Evolutionary conservation across 2,113 vertebrate species (phyloP).

Genomic region (Rutilus rutilus): DNA sequence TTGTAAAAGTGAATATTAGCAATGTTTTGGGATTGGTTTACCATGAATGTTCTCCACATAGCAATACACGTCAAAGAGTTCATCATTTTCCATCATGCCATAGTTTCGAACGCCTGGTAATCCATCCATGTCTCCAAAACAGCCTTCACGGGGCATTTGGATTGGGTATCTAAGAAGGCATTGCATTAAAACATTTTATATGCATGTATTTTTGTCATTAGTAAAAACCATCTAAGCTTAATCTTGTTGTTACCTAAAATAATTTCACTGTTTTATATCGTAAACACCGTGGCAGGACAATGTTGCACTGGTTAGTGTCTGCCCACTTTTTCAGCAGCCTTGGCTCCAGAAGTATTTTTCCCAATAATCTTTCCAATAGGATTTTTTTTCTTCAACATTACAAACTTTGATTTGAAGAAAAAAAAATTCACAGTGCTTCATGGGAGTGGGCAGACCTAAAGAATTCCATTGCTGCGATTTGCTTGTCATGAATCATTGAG

Average conservation of each 20-base stretch:
- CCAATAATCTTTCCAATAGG: too few species aligned
- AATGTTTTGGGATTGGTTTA: constrained; percentile 59
- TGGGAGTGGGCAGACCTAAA: too few species aligned
- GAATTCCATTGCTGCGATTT: too few species aligned
- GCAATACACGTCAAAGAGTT: constrained; percentile 93
- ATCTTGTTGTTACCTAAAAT: not conserved
- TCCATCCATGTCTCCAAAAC: constrained; percentile 92
- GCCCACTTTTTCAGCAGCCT: too few species aligned
- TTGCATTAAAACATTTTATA: not conserved
- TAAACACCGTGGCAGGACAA: not conserved
- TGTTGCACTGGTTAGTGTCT: not conserved
- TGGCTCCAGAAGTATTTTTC: too few species aligned
- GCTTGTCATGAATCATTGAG: too few species aligned
- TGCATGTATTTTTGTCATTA: not conserved
- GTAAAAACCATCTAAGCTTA: not conserved
- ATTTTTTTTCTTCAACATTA: too few species aligned
- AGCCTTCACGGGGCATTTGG: constrained; percentile 88
- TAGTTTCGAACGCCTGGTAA: constrained; percentile 89
- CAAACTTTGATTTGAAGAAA: too few species aligned
- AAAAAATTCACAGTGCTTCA: too few species aligned
- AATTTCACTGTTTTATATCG: not conserved
- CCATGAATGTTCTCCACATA: constrained; percentile 88
- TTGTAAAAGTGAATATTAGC: not conserved
- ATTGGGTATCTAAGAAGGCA: constrained; percentile 84
- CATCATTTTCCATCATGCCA: constrained; percentile 81